Evolutionary conservation across 2,797 vertebrate genomes (phyloP), one percentile per base, ranked within the genome.

Genomic region (Cygnus olor): DNA sequence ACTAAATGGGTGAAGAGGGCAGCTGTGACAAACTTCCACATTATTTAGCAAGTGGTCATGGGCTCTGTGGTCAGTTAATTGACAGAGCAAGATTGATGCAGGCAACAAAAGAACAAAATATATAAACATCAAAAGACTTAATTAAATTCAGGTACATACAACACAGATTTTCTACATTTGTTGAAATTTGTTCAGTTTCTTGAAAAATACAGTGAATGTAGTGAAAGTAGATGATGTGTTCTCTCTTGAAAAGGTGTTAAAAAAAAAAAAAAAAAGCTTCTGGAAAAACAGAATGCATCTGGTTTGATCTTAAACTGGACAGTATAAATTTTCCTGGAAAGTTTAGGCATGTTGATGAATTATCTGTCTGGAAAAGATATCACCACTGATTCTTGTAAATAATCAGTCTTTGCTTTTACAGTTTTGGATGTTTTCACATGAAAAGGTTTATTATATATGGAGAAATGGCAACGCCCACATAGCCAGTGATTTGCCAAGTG

Each of bases 341-440:
- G 53, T 36, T 70, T 91, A 56, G 30, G 22, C 13, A 18, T 1
- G 7, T n/a, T 85, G 64, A 73, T 83, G 20, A 89, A 64, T 93
- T 82, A 83, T 64, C 42, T 91, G 32, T 85, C 64, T 94, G 80
- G 84, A 91, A 95, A 95, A 94, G 20, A 27, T 64, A 53, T 71
- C 36, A 49, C 15, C 14, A 14, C 0, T 53, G 27, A 28, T 79
- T 64, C 38, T 74, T 82, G 36, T 7, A 74, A 80, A 82, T 45
- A 86, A 79, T 19, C 45, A 12, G 2, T 73, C 27, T 78, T 51
- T 87, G 32, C 53, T 91, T 64, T 88, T 58, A 44, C 22, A n/a
- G 10, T 74, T 73, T 70, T 70, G 34, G 42, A 64, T 73, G 86
- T 81, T 86, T 80, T 56, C 14, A 36, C 11, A 36, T 32, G 6